Evolutionary conservation across 2,888 invertebrate species (phyloP).

Genomic region (Meteorus colon): DNA sequence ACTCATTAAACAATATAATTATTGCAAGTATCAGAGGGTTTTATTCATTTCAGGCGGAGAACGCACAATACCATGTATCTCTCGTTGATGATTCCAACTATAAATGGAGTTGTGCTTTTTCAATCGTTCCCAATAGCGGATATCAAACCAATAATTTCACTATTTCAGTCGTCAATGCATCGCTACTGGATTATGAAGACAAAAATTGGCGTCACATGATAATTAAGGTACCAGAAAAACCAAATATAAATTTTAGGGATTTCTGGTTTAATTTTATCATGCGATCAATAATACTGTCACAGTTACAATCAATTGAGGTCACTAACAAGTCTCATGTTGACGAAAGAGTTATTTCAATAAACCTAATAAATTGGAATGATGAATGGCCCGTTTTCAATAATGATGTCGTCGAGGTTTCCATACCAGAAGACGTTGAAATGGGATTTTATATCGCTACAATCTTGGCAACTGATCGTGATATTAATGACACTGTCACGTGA

Average conservation of each 20-base stretch:
- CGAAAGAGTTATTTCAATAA: conserved; percentile 73
- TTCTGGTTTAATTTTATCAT: conserved; percentile 4
- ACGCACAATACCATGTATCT: conserved; percentile 76
- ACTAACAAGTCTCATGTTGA: conserved; percentile 65
- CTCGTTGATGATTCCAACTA: conserved; percentile 60
- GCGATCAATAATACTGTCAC: background rate
- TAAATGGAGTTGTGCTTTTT: conserved; percentile 75
- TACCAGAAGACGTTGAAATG: conserved; percentile 77
- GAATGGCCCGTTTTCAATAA: conserved; percentile 79
- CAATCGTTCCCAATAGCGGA: conserved; percentile 77
- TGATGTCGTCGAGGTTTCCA: conserved; percentile 67
- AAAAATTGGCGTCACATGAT: conserved; percentile 74
- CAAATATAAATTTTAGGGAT: conserved; percentile 1
- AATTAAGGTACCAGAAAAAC: conserved; percentile 63
- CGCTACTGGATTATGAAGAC: conserved; percentile 78
- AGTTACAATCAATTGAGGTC: conserved; percentile 69
- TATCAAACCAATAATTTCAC: conserved; percentile 78
- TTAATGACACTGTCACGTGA: conserved; percentile 77
- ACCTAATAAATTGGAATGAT: conserved; percentile 82
- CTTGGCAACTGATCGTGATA: conserved; percentile 78
- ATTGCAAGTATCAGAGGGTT: background rate
- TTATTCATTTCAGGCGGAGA: conserved; percentile 74
- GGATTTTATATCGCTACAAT: conserved; percentile 75
- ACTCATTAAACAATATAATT: background rate
- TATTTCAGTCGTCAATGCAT: conserved; percentile 76